Conservation (phyloP, 2,797 vertebrate species). For the Hemitrygon akajei region DNA sequence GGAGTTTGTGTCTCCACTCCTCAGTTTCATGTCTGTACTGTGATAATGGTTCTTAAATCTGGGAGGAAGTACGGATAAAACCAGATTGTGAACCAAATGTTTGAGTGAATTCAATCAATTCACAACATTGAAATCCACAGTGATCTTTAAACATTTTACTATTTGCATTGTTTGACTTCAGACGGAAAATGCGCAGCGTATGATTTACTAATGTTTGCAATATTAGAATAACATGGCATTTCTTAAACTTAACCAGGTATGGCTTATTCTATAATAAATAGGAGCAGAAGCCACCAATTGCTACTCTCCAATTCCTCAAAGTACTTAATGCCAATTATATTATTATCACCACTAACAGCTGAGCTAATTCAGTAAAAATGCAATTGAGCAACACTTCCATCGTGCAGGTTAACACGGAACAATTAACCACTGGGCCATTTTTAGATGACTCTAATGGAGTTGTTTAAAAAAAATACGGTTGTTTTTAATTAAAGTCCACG, state of each 20-base stretch:
- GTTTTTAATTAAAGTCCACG: too few relatives aligned
- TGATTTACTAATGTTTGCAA: background rate
- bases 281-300: background rate
- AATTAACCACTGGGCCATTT: background rate
- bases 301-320: background rate
- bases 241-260: background rate
- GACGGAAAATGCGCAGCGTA: background rate
- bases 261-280: background rate
- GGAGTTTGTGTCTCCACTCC: background rate
- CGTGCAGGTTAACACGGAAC: background rate
- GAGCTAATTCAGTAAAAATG: too few relatives aligned
- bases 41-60: background rate
- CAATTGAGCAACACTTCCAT: too few relatives aligned
- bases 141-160: background rate
- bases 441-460: background rate
- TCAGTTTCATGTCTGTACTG: background rate
- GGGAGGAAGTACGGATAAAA: background rate
- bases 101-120: background rate
- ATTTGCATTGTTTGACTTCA: too few relatives aligned
- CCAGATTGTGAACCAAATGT: background rate
- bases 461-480: background rate
- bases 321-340: background rate
- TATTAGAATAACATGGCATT: background rate
- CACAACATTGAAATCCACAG: background rate
- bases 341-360: too few relatives aligned